These are phyloP conservation scores for Lordiphosa stackelbergi DNA, from an alignment of 1,140 invertebrate species.

Conservation along the genomic window DNA sequence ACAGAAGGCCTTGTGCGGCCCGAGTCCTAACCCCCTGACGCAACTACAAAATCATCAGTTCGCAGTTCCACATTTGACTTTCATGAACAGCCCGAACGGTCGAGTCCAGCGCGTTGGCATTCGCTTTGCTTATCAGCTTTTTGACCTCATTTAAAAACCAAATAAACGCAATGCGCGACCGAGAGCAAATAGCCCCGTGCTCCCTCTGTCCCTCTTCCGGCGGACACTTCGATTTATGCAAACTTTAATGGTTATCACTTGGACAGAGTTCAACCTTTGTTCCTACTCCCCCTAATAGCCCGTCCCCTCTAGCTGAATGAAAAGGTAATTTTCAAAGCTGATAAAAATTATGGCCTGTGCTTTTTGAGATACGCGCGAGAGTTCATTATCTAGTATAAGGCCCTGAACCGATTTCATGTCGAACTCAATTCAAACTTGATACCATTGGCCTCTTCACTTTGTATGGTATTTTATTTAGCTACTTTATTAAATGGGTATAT, in stretches of 20 bases:
- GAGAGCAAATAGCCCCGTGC: conserved; percentile 39
- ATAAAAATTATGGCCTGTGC: conserved; percentile 29
- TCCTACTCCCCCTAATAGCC: conserved; percentile 16
- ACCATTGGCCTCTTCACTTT: conserved; percentile 7
- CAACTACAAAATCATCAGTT: conserved; percentile 12
- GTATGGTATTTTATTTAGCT: background rate
- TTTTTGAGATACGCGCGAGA: conserved; percentile 14
- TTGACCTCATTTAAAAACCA: conserved; percentile 74
- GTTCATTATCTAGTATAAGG: conserved; percentile 16
- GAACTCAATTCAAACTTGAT: conserved; percentile 23
- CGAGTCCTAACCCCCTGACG: conserved; percentile 27
- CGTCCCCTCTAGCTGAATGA: conserved; percentile 5
- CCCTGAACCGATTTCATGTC: conserved; percentile 45
- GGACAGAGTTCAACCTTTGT: conserved; percentile 50
- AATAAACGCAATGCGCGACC: conserved; percentile 47
- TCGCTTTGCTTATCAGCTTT: conserved; percentile 56
- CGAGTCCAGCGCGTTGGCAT: conserved; percentile 13
- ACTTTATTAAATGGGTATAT: too few species aligned
- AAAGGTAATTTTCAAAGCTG: conserved; percentile 37
- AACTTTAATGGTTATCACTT: conserved; percentile 43
- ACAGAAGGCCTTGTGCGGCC: conserved; percentile 20
- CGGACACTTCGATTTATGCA: conserved; percentile 34
- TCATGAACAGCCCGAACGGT: conserved; percentile 12
- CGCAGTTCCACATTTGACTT: conserved; percentile 29
- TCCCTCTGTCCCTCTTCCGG: background rate